Evolutionary conservation across 1,140 invertebrate genomes (phyloP), one percentile per base, ranked within the genome.

Genomic region (Seison nebaliae): DNA sequence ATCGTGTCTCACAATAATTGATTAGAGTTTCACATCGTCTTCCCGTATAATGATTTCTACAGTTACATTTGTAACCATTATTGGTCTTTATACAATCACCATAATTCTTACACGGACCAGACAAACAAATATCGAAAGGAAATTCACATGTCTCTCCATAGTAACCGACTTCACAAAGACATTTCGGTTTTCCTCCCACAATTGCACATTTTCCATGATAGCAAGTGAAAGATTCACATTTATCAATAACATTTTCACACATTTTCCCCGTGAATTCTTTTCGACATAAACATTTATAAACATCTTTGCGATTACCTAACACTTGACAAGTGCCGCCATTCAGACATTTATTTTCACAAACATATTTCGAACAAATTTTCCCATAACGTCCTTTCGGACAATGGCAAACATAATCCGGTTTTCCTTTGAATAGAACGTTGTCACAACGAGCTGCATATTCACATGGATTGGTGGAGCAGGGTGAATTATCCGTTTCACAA

Each of bases 381-480:
- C 31, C 38, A 23, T 30, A 34, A 23, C n/a, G 35, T 0, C 45
- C 45, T n/a, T 15, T 15, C 8, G 18, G 14, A 32, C 45, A 46
- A n/a, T 36, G 24, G 30, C 45, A 46, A 9, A 31, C 8, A 24
- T 38, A 46, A 11, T 32, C 12, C n/a, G n/a, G n/a, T n/a, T n/a
- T n/a, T n/a, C n/a, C n/a, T n/a, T n/a, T n/a, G n/a, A n/a, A n/a
- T n/a, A n/a, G n/a, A n/a, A n/a, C n/a, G n/a, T n/a, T n/a, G n/a
- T n/a, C n/a, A n/a, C n/a, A n/a, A n/a, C n/a, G n/a, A n/a, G n/a
- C n/a, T n/a, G n/a, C n/a, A n/a, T n/a, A n/a, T n/a, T n/a, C 78
- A 53, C 83, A 93, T 49, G 83, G 74, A 53, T 84, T 83, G 20
- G 38, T 15, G 8, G 19, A 9, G 21, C 38, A 39, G n/a, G n/a